phyloP scores from a whole-genome alignment of 2,888 invertebrate species.

The Mellilla xanthometata region DNA sequence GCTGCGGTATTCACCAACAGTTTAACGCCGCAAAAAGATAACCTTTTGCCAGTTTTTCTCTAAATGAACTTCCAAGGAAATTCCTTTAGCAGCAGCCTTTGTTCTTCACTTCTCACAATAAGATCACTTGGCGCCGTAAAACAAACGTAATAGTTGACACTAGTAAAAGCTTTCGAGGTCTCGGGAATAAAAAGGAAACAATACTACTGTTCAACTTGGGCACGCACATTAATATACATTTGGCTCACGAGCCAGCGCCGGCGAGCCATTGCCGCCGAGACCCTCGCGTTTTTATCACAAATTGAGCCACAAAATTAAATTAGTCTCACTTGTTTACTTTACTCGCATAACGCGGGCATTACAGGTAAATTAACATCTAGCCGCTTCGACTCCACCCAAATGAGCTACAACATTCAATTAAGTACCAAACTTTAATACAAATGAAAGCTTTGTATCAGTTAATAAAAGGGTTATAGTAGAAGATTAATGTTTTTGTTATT shows the following conservation, averaged over 20 bases:
- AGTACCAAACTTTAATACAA: conserved; percentile 39
- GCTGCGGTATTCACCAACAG: no score
- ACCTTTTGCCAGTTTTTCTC: conserved; percentile 14
- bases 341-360: conserved; percentile 24
- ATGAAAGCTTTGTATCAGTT: conserved; percentile 38
- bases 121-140: conserved; percentile 65
- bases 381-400: conserved; percentile 22
- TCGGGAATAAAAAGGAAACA: conserved; percentile 71
- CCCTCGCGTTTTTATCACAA: conserved; percentile 64
- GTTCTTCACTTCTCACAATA: conserved; percentile 47
- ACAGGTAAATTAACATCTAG: conserved; percentile 30
- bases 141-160: conserved; percentile 67
- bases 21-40: not conserved
- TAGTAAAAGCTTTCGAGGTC: conserved; percentile 70
- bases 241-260: no score
- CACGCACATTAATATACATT: conserved; percentile 78
- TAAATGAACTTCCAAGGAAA: conserved; percentile 39
- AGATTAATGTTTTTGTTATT: conserved; percentile 64
- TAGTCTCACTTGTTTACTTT: conserved; percentile 39
- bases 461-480: conserved; percentile 42
- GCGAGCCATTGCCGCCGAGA: conserved; percentile 37
- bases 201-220: conserved; percentile 69
- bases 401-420: conserved; percentile 28
- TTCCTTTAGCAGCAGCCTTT: conserved; percentile 39
- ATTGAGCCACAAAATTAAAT: conserved; percentile 70